Percentiles rank a stretch among this genome's conserved stretches.
Evolutionary conservation across 2,113 vertebrate species (phyloP).

Genomic region (Xiphorhynchus elegans): DNA sequence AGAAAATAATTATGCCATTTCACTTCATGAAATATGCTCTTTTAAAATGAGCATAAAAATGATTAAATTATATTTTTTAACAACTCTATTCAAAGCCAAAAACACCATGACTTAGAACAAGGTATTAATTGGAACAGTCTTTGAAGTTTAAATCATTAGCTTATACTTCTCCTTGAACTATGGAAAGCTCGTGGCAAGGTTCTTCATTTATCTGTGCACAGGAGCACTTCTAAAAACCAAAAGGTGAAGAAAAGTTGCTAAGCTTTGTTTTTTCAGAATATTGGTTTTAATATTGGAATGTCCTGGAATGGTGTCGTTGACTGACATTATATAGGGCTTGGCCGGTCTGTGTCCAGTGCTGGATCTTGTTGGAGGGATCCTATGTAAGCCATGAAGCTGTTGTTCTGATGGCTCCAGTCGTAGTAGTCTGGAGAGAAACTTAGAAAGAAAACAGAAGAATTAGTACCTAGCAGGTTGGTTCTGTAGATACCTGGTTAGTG

Average conservation of each 20-base stretch:
- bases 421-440: conserved; percentile 88
- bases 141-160: conserved; percentile 64
- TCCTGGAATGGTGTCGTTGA: neutral
- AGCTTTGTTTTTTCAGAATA: conserved; percentile 14
- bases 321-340: conserved; percentile 71
- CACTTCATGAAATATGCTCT: conserved; percentile 71
- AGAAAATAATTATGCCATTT: conserved; percentile 65
- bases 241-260: conserved; percentile 16
- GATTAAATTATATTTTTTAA: conserved; percentile 68
- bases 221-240: conserved; percentile 33
- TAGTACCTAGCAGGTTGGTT: neutral
- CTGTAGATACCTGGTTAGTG: neutral
- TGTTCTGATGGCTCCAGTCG: conserved; percentile 87
- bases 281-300: conserved; percentile 20
- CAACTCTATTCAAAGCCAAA: conserved; percentile 47
- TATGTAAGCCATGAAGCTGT: conserved; percentile 84
- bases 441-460: conserved; percentile 10
- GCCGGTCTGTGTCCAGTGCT: conserved; percentile 73
- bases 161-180: conserved; percentile 54
- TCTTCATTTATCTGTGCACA: conserved; percentile 48
- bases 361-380: conserved; percentile 80
- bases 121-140: conserved; percentile 55
- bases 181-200: conserved; percentile 52
- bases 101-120: conserved; percentile 31
- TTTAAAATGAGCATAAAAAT: conserved; percentile 69